Evolutionary conservation across 2,888 invertebrate species (phyloP).

Genomic region (Frankliniella fusca): DNA sequence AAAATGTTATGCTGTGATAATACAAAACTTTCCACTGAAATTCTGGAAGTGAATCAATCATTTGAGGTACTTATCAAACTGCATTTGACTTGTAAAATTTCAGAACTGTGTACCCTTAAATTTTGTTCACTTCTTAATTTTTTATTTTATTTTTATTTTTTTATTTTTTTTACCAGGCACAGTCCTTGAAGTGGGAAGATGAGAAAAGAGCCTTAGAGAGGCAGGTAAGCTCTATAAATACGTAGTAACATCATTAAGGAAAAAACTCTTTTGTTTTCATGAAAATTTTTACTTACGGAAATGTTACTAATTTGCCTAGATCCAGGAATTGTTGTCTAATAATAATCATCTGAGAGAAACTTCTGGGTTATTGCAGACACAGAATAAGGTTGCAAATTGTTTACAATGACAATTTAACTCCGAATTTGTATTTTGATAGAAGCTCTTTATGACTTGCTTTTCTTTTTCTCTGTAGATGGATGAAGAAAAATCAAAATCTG

Average conservation of each 20-base stretch:
- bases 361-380: neutral
- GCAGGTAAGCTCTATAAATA: neutral
- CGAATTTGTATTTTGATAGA: neutral
- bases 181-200: neutral
- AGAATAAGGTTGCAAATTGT: neutral
- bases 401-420: neutral
- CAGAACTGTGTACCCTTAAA: neutral
- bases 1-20: conserved; percentile 6
- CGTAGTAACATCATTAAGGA: neutral
- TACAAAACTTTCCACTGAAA: neutral
- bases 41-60: neutral
- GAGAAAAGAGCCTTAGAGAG: neutral
- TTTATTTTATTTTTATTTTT: neutral
- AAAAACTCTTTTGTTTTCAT: neutral
- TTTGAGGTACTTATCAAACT: neutral
- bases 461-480: neutral
- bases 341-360: neutral
- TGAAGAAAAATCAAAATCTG: neutral
- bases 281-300: neutral
- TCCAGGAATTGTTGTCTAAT: neutral
- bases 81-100: too few species aligned
- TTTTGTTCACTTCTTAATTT: neutral
- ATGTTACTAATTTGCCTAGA: neutral
- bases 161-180: neutral
- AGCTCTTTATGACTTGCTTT: neutral